Evolutionary conservation across 1,140 invertebrate genomes (phyloP), one percentile per base, ranked within the genome.

Genomic region (Euglossa dilemma): DNA sequence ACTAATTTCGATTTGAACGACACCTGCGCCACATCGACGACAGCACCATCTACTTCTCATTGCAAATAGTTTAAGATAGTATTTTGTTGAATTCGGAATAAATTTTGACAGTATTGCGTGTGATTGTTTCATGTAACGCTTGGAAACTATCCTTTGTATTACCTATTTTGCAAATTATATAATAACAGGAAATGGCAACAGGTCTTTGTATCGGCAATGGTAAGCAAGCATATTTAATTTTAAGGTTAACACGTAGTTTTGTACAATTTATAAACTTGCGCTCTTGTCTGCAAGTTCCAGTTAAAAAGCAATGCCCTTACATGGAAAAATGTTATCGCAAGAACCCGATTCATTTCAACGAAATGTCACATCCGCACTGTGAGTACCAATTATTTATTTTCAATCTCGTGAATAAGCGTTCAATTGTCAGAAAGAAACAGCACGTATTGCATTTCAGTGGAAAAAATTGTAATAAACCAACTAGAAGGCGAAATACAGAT

Each of bases 281-380:
- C 23, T 57, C 0, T 76, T 74, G 52, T 6, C 0, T 76, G 0
- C 43, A 67, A 82, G 36, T 89, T 90, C 0, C 59, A 91, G 85
- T 25, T 45, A 93, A 89, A 11, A 87, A 90, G 23, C 14, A 64
- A 18, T 93, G 92, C 74, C 92, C 92, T 20, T 93, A 87, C 45
- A 91, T 91, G 83, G 92, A 93, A 77, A 90, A 87, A 76, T 98
- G 98, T 90, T 98, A 97, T 89, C 94, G 98, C 84, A 95, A 96
- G 87, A 98, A 98, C 95, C 96, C 97, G 11, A 95, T 96, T 86
- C 98, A 98, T 94, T 97, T 98, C 73, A 95, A 95, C 66, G 96
- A 98, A 92, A 98, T 96, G 93, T 95, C 95, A 71, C 98, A 98
- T 95, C 95, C 96, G 11, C 96, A 97, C 90, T 95, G 97, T 97